Conservation (phyloP, 2,797 vertebrate genomes). For the Leucoraja ocellata region DNA sequence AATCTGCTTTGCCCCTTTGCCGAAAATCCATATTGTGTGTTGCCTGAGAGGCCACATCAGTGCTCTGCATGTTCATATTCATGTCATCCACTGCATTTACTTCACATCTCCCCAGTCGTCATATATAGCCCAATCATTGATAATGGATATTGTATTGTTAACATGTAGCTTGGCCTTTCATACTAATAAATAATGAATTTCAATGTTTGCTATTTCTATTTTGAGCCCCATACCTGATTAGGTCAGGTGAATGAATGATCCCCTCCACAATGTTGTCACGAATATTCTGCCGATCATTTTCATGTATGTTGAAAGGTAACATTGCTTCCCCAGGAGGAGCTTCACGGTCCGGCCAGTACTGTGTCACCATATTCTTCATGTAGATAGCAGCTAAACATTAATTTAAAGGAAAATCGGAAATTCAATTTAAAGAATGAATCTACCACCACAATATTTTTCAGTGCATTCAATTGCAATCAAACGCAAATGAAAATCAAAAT, state of each 20-base stretch:
- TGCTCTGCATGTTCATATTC: not conserved
- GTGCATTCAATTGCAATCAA: not conserved
- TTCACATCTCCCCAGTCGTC: not conserved
- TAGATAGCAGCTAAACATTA: conserved; percentile 81
- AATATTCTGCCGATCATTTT: conserved; percentile 92
- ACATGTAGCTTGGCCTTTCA: not conserved
- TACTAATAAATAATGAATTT: not conserved
- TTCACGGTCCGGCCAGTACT: conserved; percentile 94
- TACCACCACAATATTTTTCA: not conserved
- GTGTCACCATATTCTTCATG: conserved; percentile 97
- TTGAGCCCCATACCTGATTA: conserved; percentile 69
- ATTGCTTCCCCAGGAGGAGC: conserved; percentile 75
- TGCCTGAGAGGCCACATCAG: not conserved
- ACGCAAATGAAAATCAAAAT: not conserved
- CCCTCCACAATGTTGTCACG: conserved; percentile 91
- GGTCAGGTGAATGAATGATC: conserved; percentile 88
- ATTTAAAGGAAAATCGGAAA: not conserved
- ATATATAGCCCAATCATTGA: not conserved
- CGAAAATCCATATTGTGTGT: not conserved
- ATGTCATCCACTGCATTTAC: not conserved
- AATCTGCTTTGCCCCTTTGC: not conserved
- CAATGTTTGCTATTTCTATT: not conserved
- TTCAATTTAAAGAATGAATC: not conserved
- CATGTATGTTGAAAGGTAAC: conserved; percentile 95
- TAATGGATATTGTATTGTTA: not conserved